Base-by-base conservation (phyloP, 2,797 vertebrate genomes). In the Chaenodraco wilsoni region DNA sequence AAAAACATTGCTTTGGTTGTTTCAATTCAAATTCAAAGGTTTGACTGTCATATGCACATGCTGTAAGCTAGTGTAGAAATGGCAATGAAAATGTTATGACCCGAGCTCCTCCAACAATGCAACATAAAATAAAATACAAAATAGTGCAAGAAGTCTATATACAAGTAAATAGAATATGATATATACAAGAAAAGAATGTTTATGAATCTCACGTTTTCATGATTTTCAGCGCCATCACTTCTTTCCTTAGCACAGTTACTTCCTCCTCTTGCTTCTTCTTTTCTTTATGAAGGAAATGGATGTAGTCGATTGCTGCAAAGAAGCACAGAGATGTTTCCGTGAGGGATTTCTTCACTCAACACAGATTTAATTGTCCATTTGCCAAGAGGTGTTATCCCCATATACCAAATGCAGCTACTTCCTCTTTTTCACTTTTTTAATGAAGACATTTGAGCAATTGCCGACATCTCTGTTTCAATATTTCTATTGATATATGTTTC, bases 211-310 rank as follows among this genome's bases (percentile, higher is more conserved):
- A 99, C 98, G 95, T 96, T 96, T 99, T 99, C 98, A 99, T 99
- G 72, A 99, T 99, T 92, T 99, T 98, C 73, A 99, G 91, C 1
- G 98, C 98, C 91, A 96, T 96, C 91, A 97, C 97, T 48, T 99
- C 97, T 93, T 99, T 99, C 66, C 97, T 96, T 13, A 99, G 93
- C 0, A 95, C 95, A 56, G 96, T 96, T 69, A 98, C 96, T 77
- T 99, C 98, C 84, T 99, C 98, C 81, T 99, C 98, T 84, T 99
- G 98, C 88, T 99, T 99, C 87, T 99, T 99, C 92, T 99, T 99
- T 89, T 99, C 98, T 90, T 99, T 99, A 79, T 99, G 97, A 91
- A 99, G 91, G 89, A 99, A 99, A 92, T 99, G 97, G 84, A 99
- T 99, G 91, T 99, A 99, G 92, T 99, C 98, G 0, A 99, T 99